Base-by-base conservation (phyloP, 2,113 vertebrate genomes). In the Mystacornis crossleyi region DNA sequence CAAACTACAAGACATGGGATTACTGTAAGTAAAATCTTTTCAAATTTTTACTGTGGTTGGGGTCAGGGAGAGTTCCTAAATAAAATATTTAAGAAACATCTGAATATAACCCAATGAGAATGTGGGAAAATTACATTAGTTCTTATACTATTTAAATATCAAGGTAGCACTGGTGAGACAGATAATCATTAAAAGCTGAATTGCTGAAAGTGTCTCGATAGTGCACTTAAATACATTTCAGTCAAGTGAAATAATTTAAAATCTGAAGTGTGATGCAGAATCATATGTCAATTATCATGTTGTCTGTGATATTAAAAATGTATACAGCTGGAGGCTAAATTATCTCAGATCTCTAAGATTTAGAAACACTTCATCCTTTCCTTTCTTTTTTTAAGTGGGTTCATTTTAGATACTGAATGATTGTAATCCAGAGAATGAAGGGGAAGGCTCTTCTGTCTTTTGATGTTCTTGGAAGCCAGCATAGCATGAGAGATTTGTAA, bases 51-150 rank as follows among this genome's bases (percentile, higher is more conserved):
- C 97, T 95, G 90, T 91, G 54, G 84, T 87, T 86, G 54, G 54
- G 95, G 97, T 98, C 97, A 97, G 84, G 62, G 50, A 97, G 58
- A 97, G 95, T 98, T 96, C 96, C 96, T 90, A 96, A 96, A 98
- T 98, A 95, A 98, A 98, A 98, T 98, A 98, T 98, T 98, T 98
- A 98, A 97, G 97, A 95, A 97, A 96, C 42, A 89, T 96, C 86
- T 97, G 92, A 97, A 85, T 97, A 83, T 95, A 98, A 97, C 89
- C 89, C 90, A 96, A 81, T 89, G 88, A 97, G 88, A 89, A 93
- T 98, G 91, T 95, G 82, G 88, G 75, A 43, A 97, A 97, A 98
- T 97, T 89, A 94, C 71, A 95, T 97, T 98, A 97, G 97, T 97
- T 97, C 96, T 95, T 87, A 85, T 65, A 96, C 93, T 92, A 75